phyloP scores from a whole-genome alignment of 2,113 vertebrate species.

The Condylura cristata region DNA sequence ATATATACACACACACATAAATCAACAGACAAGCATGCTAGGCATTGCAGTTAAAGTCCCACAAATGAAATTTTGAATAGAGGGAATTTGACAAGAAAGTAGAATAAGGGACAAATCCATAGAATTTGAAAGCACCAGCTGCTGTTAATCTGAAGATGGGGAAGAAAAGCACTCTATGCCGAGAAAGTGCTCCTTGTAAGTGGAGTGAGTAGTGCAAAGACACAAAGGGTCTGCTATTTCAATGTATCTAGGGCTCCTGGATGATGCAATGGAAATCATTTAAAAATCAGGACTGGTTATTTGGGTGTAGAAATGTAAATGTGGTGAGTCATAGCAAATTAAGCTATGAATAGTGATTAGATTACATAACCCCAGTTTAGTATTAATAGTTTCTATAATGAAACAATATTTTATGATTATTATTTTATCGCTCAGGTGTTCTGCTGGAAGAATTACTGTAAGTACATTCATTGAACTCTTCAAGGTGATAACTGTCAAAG shows the following conservation, averaged over 20 bases:
- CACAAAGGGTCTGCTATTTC: not conserved
- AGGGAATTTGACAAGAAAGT: not conserved
- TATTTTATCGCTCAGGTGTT: conserved; percentile 42
- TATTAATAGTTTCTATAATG: not conserved
- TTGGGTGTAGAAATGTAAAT: not conserved
- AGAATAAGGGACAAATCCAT: not conserved
- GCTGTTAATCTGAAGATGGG: not conserved
- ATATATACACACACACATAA: too few species aligned
- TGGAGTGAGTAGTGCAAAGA: not conserved
- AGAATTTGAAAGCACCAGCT: not conserved
- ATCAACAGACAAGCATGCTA: not conserved
- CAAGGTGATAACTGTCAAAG: not conserved
- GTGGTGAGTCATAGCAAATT: conserved; percentile 2
- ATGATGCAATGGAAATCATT: not conserved
- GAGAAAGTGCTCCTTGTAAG: not conserved
- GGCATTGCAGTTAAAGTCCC: not conserved
- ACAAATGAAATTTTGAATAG: not conserved
- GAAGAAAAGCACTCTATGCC: not conserved
- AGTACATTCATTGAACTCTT: not conserved
- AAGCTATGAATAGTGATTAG: not conserved
- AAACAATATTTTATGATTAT: conserved; percentile 55
- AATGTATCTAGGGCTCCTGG: not conserved
- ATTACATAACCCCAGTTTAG: not conserved
- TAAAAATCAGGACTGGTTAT: not conserved
- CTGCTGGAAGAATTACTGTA: conserved; percentile 13